These are phyloP conservation scores for Pseudorhiza aurosa DNA, from an alignment of 30 jellyfish, hydroid and myxozoan genomes.

Conservation along the genomic window DNA sequence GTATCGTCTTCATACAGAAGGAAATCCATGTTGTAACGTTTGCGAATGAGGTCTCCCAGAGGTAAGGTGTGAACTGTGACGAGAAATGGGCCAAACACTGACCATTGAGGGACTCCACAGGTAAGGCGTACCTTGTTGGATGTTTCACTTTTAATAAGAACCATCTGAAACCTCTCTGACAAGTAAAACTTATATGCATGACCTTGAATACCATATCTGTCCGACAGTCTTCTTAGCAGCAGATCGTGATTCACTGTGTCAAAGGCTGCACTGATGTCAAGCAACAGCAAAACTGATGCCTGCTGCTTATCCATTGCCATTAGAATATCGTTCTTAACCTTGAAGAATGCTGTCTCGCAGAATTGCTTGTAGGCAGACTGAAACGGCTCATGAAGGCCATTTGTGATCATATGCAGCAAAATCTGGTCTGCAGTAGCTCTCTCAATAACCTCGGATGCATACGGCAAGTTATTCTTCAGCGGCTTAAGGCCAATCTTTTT, in stretches of 20 bases:
- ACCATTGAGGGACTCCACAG: slow-evolving; percentile 52
- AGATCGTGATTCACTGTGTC: slow-evolving; percentile 48
- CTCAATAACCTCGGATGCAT: too few species aligned
- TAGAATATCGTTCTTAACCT: slow-evolving; percentile 44
- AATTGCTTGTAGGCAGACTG: slow-evolving; percentile 37
- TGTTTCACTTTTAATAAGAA: too few species aligned
- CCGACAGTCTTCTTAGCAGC: slow-evolving; percentile 47
- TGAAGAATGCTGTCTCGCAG: slow-evolving; percentile 24
- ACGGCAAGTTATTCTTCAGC: slow-evolving; percentile 18
- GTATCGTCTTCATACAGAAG: slow-evolving; percentile 57
- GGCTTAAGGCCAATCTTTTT: slow-evolving; percentile 21
- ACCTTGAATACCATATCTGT: slow-evolving; percentile 51
- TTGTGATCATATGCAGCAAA: slow-evolving; percentile 14
- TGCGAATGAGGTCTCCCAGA: slow-evolving; percentile 55
- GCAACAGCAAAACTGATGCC: slow-evolving; percentile 26
- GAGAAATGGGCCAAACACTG: slow-evolving; percentile 61
- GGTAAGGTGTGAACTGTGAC: slow-evolving; percentile 38
- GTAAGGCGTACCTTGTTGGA: slow-evolving; percentile 52
- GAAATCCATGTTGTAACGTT: slow-evolving; percentile 51
- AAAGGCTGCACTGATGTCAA: slow-evolving; percentile 65
- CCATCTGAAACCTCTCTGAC: slow-evolving; percentile 47
- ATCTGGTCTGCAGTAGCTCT: too few species aligned
- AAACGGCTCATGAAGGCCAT: slow-evolving; percentile 19
- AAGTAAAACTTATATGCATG: slow-evolving; percentile 42
- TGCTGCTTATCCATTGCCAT: slow-evolving; percentile 38